A percentile compares a stretch with the other conserved stretches of the same genome.
phyloP scores from a whole-genome alignment of 1,140 invertebrate species.

The Pantala flavescens region DNA sequence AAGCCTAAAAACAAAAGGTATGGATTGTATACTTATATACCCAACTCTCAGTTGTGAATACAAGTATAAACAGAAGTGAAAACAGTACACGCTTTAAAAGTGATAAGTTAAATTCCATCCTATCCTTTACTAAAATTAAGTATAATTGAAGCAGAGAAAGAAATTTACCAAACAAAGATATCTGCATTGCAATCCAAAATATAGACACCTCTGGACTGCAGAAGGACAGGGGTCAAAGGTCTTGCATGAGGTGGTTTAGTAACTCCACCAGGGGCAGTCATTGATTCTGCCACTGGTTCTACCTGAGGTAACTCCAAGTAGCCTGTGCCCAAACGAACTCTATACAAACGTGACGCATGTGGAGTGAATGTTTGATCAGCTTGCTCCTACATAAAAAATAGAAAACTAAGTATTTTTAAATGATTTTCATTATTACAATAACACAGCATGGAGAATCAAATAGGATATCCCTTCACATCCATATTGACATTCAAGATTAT shows the following conservation, averaged over 20 bases:
- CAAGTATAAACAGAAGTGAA: too few relatives aligned
- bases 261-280: not conserved
- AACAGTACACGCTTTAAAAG: too few relatives aligned
- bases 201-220: slow-evolving; percentile 92
- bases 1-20: too few relatives aligned
- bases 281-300: slow-evolving; percentile 34
- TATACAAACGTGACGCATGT: slow-evolving; percentile 73
- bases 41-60: too few relatives aligned
- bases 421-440: too few relatives aligned
- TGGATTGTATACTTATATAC: too few relatives aligned
- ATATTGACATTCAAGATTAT: too few relatives aligned
- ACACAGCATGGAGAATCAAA: too few relatives aligned
- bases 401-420: too few relatives aligned
- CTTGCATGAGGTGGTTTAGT: slow-evolving; percentile 56
- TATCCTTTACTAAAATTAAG: too few relatives aligned
- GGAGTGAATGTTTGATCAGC: slow-evolving; percentile 69
- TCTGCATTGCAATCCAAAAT: slow-evolving; percentile 93
- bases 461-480: too few relatives aligned
- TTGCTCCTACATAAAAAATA: slow-evolving; percentile 53
- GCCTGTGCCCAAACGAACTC: slow-evolving; percentile 93
- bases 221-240: slow-evolving; percentile 51
- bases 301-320: slow-evolving; percentile 97
- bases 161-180: slow-evolving; percentile 89
- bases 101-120: too few relatives aligned
- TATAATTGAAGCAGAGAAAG: not conserved